A percentile compares a stretch with the other conserved stretches of the same genome.
phyloP scores from a whole-genome alignment of 2,888 invertebrate species.

The Craniophora ligustri region DNA sequence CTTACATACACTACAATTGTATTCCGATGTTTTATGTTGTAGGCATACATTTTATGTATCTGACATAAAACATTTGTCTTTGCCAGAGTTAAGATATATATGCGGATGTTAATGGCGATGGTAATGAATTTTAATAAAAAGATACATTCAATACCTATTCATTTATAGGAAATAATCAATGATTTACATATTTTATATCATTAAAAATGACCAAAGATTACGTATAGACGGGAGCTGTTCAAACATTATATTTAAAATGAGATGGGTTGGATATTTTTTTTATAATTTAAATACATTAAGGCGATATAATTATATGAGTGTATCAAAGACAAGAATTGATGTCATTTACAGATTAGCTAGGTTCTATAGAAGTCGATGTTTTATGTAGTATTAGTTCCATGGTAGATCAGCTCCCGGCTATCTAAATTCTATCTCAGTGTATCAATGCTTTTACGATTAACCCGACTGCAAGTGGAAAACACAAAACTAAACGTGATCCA shows the following conservation, averaged over 20 bases:
- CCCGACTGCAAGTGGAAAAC: too few relatives aligned
- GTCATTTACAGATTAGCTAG: too few relatives aligned
- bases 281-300: conserved; percentile 7
- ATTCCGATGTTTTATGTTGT: conserved; percentile 39
- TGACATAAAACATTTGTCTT: conserved; percentile 52
- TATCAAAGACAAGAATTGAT: too few relatives aligned
- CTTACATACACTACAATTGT: too few relatives aligned
- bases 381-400: too few relatives aligned
- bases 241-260: conserved; percentile 20
- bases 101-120: conserved; percentile 28
- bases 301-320: background rate
- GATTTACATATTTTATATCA: conserved; percentile 13
- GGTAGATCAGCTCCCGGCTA: too few relatives aligned
- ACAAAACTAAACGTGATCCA: too few relatives aligned
- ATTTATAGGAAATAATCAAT: conserved; percentile 32
- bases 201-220: conserved; percentile 38
- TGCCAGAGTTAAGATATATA: conserved; percentile 33
- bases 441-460: too few relatives aligned
- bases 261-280: conserved; percentile 7
- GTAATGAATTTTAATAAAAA: conserved; percentile 31
- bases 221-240: conserved; percentile 17
- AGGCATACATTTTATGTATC: conserved; percentile 37
- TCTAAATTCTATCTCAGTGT: too few relatives aligned
- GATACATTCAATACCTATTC: conserved; percentile 18
- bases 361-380: too few relatives aligned